Evolutionary conservation across 2,888 invertebrate species (phyloP).

Genomic region (Tipula unca): DNA sequence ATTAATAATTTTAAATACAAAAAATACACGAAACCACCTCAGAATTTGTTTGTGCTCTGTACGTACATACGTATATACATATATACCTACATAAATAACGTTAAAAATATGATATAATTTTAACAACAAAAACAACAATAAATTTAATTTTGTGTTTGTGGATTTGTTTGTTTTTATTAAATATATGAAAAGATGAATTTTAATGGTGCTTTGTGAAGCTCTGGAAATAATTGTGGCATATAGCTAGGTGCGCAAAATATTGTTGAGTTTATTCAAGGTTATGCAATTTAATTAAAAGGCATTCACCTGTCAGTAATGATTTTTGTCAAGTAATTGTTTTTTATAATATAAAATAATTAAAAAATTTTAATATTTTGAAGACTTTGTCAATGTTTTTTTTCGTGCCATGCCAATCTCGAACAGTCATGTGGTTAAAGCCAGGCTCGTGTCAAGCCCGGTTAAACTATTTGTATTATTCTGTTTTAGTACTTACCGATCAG

Average conservation of each 20-base stretch:
- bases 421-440: no score
- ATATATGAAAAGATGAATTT: background rate
- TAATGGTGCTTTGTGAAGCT: background rate
- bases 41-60: background rate
- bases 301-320: background rate
- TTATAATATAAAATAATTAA: no score
- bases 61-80: background rate
- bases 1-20: constrained; percentile 1
- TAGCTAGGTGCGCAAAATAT: background rate
- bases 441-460: no score
- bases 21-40: background rate
- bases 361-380: no score
- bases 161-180: background rate
- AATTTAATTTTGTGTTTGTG: background rate
- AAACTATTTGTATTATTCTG: no score
- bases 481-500: no score
- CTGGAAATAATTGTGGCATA: background rate
- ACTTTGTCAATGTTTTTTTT: no score
- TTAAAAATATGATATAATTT: background rate
- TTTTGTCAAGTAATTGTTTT: no score
- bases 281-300: background rate
- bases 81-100: background rate
- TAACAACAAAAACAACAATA: background rate
- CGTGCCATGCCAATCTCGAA: no score
- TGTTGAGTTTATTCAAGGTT: background rate